Percentiles rank a stretch among this genome's conserved stretches.
These are phyloP conservation scores for Montifringilla adamsi DNA, from an alignment of 2,113 vertebrate genomes.

Conservation along the genomic window DNA sequence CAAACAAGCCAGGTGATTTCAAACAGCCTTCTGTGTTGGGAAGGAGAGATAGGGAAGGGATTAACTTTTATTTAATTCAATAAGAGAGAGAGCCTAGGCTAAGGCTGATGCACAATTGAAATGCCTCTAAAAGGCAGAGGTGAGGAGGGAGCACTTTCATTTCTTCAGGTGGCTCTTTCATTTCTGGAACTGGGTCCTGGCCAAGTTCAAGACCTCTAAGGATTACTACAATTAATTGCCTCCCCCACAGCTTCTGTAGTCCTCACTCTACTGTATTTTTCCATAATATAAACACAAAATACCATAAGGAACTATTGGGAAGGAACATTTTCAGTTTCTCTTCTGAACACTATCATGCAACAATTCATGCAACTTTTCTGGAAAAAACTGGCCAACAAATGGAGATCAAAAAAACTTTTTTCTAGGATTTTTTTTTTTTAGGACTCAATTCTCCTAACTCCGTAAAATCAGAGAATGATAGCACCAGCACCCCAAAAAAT, in stretches of 20 bases:
- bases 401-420: rapidly evolving
- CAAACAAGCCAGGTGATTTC: neutral
- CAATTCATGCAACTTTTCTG: neutral
- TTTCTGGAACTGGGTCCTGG: neutral
- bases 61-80: neutral
- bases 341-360: neutral
- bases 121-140: rapidly evolving
- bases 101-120: neutral
- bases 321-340: neutral
- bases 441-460: neutral
- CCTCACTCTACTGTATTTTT: neutral
- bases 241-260: neutral
- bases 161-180: neutral
- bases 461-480: neutral
- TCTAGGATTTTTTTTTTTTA: too few relatives aligned
- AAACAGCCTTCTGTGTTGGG: neutral
- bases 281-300: neutral
- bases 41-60: neutral
- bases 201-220: rapidly evolving
- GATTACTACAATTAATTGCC: neutral
- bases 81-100: neutral
- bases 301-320: rapidly evolving
- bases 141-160: neutral
- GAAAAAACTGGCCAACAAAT: neutral
- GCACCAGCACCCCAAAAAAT: neutral